Base-by-base conservation (phyloP, 2,113 vertebrate species). In the Apistogramma diplotaenia region DNA sequence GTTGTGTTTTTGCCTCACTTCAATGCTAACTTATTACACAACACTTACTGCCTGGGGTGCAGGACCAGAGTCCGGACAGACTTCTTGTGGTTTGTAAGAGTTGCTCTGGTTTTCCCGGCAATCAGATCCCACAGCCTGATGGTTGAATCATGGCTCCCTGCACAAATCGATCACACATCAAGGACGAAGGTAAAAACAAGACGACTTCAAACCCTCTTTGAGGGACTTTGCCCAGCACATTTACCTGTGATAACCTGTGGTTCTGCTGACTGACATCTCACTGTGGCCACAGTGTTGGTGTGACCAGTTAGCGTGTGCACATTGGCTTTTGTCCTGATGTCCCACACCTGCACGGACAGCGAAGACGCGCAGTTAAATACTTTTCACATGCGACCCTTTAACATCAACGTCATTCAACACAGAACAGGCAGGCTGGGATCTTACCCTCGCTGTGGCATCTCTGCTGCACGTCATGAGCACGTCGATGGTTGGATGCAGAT, bases 21-120 rank as follows among this genome's bases (percentile, higher is more conserved):
- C 3, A 70, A 70, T 16, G 4, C 74, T 31, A 27, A 6, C 43
- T 31, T 53, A 58, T 7, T 8, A 51, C 29, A 70, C 25, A 70
- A 25, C n/a, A 73, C 83, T 95, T 94, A 99, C 98, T 97, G 98
- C 91, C 96, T 95, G 65, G 98, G 98, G 86, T 99, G 98, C 70
- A 98, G 86, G 83, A 97, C 97, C 72, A 99, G 91, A 29, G 96
- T 96, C 87, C 98, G 93, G 72, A 99, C 98, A 15, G 98, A 99
- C 78, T 99, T 99, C 94, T 99, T 99, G 91, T 99, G 98, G 91
- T 99, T 99, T 56, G 98, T 99, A 89, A 99, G 93, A 8, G 98
- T 99, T 18, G 98, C 97, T 92, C 98, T 96, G n/a, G 98, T 99
- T 95, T 99, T 99, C 65, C 98, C 98, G 67, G 97, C 98, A 19